phyloP scores from a whole-genome alignment of 2,888 invertebrate species.

The Operophtera brumata region DNA sequence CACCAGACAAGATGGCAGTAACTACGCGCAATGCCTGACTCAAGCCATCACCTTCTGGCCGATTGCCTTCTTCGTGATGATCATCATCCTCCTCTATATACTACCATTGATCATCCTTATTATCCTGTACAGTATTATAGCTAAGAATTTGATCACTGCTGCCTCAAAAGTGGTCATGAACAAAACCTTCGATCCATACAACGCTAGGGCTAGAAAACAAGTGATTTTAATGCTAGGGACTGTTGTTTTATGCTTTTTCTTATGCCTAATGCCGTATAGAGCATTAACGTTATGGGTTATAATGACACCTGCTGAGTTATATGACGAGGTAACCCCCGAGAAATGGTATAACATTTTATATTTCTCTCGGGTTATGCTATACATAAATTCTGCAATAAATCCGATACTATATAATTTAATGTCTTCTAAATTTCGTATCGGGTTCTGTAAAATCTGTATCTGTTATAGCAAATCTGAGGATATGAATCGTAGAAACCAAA shows the following conservation, averaged over 20 bases:
- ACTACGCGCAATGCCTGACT: conserved; percentile 88
- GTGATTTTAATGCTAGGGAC: conserved; percentile 93
- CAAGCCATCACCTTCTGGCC: conserved; percentile 89
- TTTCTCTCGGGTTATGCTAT: conserved; percentile 92
- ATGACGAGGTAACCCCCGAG: conserved; percentile 86
- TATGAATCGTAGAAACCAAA: conserved; percentile 64
- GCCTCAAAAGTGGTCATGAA: conserved; percentile 84
- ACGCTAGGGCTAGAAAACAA: conserved; percentile 87
- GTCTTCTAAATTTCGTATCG: conserved; percentile 93
- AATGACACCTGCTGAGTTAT: conserved; percentile 84
- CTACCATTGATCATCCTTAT: conserved; percentile 89
- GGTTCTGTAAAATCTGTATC: conserved; percentile 86
- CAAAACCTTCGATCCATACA: conserved; percentile 86
- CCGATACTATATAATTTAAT: conserved; percentile 95
- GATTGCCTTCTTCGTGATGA: conserved; percentile 88
- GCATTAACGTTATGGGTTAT: conserved; percentile 92
- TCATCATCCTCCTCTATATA: conserved; percentile 89
- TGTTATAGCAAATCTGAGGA: conserved; percentile 72
- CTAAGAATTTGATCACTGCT: conserved; percentile 88
- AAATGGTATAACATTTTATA: conserved; percentile 91
- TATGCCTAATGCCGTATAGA: conserved; percentile 93
- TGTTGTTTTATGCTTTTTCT: conserved; percentile 92
- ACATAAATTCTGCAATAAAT: conserved; percentile 94
- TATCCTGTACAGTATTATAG: conserved; percentile 90
- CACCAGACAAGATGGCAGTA: conserved; percentile 85